Conservation (phyloP, 2,888 invertebrate species). For the Drosophila fungiperda region DNA sequence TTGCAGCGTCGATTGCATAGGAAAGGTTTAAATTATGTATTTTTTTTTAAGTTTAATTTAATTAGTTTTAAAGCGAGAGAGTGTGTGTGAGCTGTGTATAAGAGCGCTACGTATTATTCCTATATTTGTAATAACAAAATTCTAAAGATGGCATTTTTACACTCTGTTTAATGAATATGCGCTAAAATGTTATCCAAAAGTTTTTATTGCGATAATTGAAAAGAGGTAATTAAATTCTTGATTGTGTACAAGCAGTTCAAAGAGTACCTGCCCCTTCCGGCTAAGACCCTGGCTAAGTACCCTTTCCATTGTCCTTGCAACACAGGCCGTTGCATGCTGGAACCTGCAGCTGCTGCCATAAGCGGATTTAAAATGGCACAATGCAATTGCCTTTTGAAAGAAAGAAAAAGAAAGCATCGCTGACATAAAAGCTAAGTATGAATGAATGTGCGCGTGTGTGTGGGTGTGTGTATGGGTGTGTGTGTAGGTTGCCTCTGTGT, state of each 20-base stretch:
- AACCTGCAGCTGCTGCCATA: conserved; percentile 42
- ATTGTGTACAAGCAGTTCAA: not conserved
- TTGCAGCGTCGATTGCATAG: not conserved
- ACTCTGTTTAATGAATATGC: not conserved
- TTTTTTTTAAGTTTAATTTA: not conserved
- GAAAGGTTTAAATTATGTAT: not conserved
- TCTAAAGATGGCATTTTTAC: not conserved
- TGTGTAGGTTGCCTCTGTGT: not conserved
- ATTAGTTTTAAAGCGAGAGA: not conserved
- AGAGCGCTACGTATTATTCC: not conserved
- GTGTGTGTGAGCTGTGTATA: not conserved
- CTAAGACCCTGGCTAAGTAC: conserved; percentile 46
- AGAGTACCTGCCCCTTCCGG: not conserved
- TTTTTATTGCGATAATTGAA: not conserved
- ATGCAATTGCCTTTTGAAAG: conserved; percentile 64
- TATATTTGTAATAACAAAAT: not conserved
- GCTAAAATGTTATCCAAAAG: not conserved
- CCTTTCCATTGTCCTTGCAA: conserved; percentile 57
- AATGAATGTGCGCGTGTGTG: not conserved
- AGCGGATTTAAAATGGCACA: conserved; percentile 75
- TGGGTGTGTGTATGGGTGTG: not conserved
- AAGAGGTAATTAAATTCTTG: not conserved
- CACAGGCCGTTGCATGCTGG: conserved; percentile 14
- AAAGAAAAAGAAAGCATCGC: conserved; percentile 55
- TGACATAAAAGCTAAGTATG: conserved; percentile 52